Evolutionary conservation across 2,113 vertebrate species (phyloP).

Genomic region (Hippocampus zosterae): DNA sequence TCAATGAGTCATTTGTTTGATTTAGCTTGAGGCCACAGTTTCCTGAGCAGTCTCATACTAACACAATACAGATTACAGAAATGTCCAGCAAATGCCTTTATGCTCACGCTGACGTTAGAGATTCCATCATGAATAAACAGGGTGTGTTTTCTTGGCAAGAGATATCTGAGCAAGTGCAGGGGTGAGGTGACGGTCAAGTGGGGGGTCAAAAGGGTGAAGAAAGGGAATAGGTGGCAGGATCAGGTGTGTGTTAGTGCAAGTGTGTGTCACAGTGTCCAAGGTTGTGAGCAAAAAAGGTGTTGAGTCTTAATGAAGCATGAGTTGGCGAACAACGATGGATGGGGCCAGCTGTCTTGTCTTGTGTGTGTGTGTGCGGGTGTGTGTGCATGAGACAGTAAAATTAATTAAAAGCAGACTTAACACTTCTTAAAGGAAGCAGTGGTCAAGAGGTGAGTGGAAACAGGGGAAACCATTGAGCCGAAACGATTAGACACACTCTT

Average conservation of each 20-base stretch:
- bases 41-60: neutral
- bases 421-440: slow-evolving; percentile 64
- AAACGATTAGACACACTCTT: slow-evolving; percentile 68
- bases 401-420: slow-evolving; percentile 71
- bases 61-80: slow-evolving; percentile 11
- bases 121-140: slow-evolving; percentile 24
- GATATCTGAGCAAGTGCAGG: slow-evolving; percentile 36
- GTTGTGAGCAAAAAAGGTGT: slow-evolving; percentile 25
- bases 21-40: slow-evolving; percentile 2
- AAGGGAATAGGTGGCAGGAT: slow-evolving; percentile 19
- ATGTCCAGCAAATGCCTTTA: neutral
- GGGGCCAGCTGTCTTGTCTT: slow-evolving; percentile 53
- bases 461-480: slow-evolving; percentile 52
- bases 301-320: slow-evolving; percentile 53
- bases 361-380: slow-evolving; percentile 24
- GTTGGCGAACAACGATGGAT: slow-evolving; percentile 53
- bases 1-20: slow-evolving; percentile 11
- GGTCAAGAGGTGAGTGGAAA: slow-evolving; percentile 65
- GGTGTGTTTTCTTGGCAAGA: slow-evolving; percentile 45
- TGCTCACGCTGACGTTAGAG: slow-evolving; percentile 9
- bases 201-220: slow-evolving; percentile 36
- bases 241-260: slow-evolving; percentile 38
- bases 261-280: slow-evolving; percentile 17
- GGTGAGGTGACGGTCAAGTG: slow-evolving; percentile 52
- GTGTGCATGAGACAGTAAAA: slow-evolving; percentile 58